Conservation (phyloP, 2,888 invertebrate genomes). For the Cantharis flavilabris region DNA sequence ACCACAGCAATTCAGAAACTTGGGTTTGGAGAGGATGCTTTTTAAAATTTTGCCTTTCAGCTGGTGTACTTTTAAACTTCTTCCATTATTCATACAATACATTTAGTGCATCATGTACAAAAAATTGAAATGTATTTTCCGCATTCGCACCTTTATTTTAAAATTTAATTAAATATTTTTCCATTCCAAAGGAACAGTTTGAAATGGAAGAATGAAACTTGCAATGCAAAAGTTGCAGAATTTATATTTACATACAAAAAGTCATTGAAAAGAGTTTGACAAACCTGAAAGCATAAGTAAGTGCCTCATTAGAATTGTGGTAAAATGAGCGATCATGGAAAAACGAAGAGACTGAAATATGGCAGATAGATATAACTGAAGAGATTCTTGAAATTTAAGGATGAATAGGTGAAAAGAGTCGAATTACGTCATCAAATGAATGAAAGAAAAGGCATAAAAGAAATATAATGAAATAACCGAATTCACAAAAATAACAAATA, state of each 20-base stretch:
- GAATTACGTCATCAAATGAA: not conserved
- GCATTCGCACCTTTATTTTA: not conserved
- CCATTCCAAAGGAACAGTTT: not conserved
- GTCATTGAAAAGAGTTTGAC: not conserved
- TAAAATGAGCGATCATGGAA: not conserved
- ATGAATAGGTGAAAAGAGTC: not conserved
- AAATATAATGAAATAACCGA: not conserved
- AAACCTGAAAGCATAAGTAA: not conserved
- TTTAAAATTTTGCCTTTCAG: conserved; percentile 12
- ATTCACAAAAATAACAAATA: not conserved
- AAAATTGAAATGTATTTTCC: not conserved
- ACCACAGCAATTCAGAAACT: conserved; percentile 9
- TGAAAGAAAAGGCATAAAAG: not conserved
- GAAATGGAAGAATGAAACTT: not conserved
- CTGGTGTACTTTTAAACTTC: conserved; percentile 10
- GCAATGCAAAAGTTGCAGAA: not conserved
- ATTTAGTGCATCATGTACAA: not conserved
- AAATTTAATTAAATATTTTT: not conserved
- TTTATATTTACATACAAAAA: not conserved
- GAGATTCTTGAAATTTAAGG: not conserved
- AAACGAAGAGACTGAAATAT: not conserved
- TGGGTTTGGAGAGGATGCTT: conserved; percentile 7
- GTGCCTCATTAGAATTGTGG: not conserved
- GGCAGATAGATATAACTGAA: not conserved
- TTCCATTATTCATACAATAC: conserved; percentile 17